A percentile compares a stretch with the other conserved stretches of the same genome.
These are phyloP conservation scores for Eidolon helvum DNA, from an alignment of 2,113 vertebrate genomes.

Conservation along the genomic window DNA sequence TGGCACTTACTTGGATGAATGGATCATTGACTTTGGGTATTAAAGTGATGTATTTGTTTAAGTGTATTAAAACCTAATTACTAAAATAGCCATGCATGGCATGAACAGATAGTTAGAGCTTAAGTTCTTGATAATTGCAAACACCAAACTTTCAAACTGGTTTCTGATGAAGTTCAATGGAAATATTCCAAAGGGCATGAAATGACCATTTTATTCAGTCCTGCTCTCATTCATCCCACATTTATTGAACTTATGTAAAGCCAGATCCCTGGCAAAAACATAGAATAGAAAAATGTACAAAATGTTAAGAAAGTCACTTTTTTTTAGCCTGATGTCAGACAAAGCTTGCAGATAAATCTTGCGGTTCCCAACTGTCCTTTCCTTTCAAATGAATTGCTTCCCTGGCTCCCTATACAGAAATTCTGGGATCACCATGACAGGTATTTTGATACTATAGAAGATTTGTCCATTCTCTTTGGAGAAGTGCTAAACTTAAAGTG, in stretches of 20 bases:
- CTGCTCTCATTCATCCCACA: fast-evolving
- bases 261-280: neutral
- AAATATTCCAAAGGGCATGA: neutral
- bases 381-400: neutral
- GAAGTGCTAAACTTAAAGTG: neutral
- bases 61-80: conserved; percentile 62
- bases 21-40: conserved; percentile 71
- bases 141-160: neutral
- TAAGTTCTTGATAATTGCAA: conserved; percentile 35
- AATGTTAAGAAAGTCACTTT: neutral
- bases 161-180: conserved; percentile 3
- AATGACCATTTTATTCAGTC: neutral
- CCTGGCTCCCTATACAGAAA: neutral
- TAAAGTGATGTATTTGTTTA: conserved; percentile 71
- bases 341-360: neutral
- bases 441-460: neutral
- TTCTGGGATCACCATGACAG: neutral
- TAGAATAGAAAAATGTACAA: neutral
- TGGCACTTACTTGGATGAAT: conserved; percentile 65
- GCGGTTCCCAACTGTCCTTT: neutral
- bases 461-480: neutral
- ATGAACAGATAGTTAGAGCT: neutral
- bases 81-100: conserved; percentile 12
- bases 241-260: neutral
- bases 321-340: neutral